Conservation (phyloP, 2,113 vertebrate species). For the Nesogale talazaci region DNA sequence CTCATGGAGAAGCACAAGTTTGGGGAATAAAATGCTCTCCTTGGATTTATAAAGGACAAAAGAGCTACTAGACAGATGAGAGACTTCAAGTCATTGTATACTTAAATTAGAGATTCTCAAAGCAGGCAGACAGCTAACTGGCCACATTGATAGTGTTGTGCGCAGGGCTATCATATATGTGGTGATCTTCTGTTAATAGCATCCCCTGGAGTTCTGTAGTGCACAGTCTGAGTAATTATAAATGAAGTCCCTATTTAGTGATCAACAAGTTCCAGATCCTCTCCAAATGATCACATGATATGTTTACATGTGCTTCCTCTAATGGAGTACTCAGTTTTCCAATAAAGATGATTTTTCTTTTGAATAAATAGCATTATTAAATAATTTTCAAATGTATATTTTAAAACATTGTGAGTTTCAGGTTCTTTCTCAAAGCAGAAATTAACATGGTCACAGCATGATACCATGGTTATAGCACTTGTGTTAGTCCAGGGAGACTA, state of each 20-base stretch:
- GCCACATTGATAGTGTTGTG: accelerated
- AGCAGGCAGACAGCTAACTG: neutral
- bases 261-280: neutral
- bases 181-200: too few relatives aligned
- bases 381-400: too few relatives aligned
- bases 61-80: neutral
- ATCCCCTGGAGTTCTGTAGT: neutral
- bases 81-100: too few relatives aligned
- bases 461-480: too few relatives aligned
- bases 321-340: neutral
- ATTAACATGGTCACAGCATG: too few relatives aligned
- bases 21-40: neutral
- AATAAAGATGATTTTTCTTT: neutral
- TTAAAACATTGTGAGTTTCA: neutral
- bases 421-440: neutral
- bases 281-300: accelerated
- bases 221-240: accelerated
- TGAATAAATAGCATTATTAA: accelerated
- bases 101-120: neutral
- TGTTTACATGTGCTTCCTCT: too few relatives aligned
- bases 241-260: accelerated
- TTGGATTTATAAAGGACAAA: neutral
- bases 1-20: neutral
- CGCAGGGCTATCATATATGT: neutral
- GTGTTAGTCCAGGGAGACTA: too few relatives aligned